Base-by-base conservation (phyloP, 2,888 invertebrate genomes). In the Hydrotaea cyrtoneurina region DNA sequence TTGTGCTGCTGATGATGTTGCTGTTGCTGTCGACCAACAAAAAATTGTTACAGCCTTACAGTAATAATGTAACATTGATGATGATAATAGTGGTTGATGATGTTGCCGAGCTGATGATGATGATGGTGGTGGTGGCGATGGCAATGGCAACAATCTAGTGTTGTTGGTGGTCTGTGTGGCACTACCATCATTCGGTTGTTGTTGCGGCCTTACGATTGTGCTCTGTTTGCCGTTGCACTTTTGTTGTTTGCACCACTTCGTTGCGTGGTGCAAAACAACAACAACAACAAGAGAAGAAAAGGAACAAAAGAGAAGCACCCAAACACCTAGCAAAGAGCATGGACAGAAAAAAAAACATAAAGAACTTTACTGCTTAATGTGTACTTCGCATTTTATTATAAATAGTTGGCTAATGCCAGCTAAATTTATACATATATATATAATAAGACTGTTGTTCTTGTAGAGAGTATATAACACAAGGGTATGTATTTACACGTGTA, bases 191-290 rank as follows among this genome's bases (percentile, higher is more conserved):
- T 21, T 31, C 4, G 66, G 66, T 73, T 87, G 86, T 86, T 89
- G 88, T 86, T 88, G 87, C 86, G 87, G 87, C 88, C 87, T 88
- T 87, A 88, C 87, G 82, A 85, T 81, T 78, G 64, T 64, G 50
- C 78, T 82, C 84, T 78, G 73, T 82, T 86, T 74, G 66, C 73
- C 50, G 59, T 36, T 66, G 57, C 69, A 69, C 21, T 69, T 46
- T 69, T 62, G 31, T 31, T 26, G 23, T 79, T 86, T 86, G 43
- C 82, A 59, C 23, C 26, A 15, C 26, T 10, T 59, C 26, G 26
- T 26, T 23, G 69, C 69, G 46, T 43, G 46, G 39, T 3, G 17
- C 43, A 82, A 86, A 78, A 82, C 11, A 57, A 17, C n/a, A 76
- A 43, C 19, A 76, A 62, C 19, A 80, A 74, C 21, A 62, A 59